Conservation (phyloP, 2,797 vertebrate species). For the Graptemys geographica region DNA sequence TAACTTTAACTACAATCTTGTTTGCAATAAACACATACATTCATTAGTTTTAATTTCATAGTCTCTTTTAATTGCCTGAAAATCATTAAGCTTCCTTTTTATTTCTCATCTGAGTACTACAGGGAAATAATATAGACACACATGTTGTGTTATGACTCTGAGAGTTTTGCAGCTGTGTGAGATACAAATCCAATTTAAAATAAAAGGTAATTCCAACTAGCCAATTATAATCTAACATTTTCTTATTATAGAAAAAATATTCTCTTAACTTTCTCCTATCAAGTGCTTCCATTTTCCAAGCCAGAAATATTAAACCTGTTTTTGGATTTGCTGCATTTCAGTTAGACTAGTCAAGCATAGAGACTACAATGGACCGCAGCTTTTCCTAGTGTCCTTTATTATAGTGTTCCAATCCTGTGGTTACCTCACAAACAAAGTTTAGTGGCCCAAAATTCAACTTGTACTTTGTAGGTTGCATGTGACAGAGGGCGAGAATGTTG, state of each 20-base stretch:
- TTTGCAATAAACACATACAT: conserved; percentile 3
- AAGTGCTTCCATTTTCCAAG: neutral
- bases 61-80: conserved; percentile 6
- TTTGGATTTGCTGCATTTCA: neutral
- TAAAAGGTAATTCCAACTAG: neutral
- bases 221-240: neutral
- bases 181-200: conserved; percentile 34
- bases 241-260: neutral
- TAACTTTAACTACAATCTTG: neutral
- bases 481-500: neutral
- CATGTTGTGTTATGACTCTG: neutral
- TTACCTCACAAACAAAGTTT: no score
- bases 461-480: no score
- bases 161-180: neutral
- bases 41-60: neutral
- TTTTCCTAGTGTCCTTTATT: neutral
- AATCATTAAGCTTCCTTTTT: neutral
- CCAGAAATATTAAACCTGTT: neutral
- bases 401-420: neutral
- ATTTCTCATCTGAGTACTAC: neutral
- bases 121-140: neutral
- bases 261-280: neutral
- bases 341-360: neutral
- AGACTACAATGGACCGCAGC: neutral
- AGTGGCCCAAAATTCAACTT: no score